Base-by-base conservation (phyloP, 2,888 invertebrate genomes). In the Macrosoma leucophasiata region DNA sequence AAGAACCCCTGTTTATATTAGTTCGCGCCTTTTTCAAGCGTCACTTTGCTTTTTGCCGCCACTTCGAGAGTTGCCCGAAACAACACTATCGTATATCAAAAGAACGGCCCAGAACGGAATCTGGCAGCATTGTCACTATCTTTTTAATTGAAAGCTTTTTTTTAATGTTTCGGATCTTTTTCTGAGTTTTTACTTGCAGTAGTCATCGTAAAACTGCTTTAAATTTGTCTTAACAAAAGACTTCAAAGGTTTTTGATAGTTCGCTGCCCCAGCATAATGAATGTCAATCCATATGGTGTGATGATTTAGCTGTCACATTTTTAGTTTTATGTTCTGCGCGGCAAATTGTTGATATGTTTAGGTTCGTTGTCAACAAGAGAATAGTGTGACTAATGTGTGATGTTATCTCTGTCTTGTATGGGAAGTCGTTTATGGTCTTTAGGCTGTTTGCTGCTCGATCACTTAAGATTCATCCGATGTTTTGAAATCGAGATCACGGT, bases 51-150 rank as follows among this genome's bases (percentile, higher is more conserved):
- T 71, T 77, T 73, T 73, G 71, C 74, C 72, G 75, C 72, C 72
- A 65, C 67, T 71, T 63, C 56, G 58, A 58, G 57, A 58, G 61
- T 48, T 52, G 51, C 60, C 49, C 56, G 57, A 56, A 64, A 72
- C 82, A 82, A 82, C 74, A 60, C 72, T 84, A 84, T 84, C 82
- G 67, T 63, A 77, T 84, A 77, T 84, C 82, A 84, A 84, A 84
- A 66, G 78, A 56, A 53, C 52, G 50, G 36, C 36, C 49, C 52
- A 46, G 48, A 55, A 49, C 56, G 58, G 61, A 65, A 66, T 69
- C 63, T 71, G 65, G 66, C 62, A 69, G 57, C 64, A 78, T 76
- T 81, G 81, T 79, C 77, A 71, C 81, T 74, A 72, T 74, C 62
- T 73, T 72, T 77, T 76, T 70, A 68, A 70, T 70, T 78, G 69